Evolutionary conservation across 2,113 vertebrate species (phyloP).

Genomic region (Nipponia nippon): DNA sequence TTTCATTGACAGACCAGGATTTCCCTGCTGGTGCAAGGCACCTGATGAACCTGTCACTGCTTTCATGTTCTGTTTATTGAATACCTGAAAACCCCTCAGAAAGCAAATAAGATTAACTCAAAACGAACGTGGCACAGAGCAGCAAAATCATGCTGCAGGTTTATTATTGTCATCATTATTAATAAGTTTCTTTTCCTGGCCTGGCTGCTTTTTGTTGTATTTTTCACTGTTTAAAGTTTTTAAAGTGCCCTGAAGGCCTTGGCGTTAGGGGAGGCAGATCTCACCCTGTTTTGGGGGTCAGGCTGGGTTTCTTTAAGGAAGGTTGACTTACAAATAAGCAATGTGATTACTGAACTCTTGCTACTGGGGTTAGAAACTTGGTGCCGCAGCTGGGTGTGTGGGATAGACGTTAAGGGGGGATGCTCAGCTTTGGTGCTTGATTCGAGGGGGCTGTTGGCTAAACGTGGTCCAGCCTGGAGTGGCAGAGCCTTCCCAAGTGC

Average conservation of each 20-base stretch:
- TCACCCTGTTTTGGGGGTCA: neutral
- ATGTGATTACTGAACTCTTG: neutral
- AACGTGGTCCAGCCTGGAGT: neutral
- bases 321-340: neutral
- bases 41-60: neutral
- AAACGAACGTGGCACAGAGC: neutral
- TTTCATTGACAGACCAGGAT: neutral
- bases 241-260: neutral
- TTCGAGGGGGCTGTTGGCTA: neutral
- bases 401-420: neutral
- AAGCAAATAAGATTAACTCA: slow-evolving; percentile 11
- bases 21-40: neutral
- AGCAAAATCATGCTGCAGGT: neutral
- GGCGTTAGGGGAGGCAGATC: neutral
- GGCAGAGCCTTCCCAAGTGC: neutral
- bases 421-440: fast-evolving
- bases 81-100: neutral
- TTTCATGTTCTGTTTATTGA: neutral
- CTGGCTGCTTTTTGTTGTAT: neutral
- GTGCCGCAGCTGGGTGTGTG: neutral
- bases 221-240: neutral
- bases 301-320: neutral
- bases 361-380: neutral
- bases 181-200: neutral
- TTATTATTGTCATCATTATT: neutral